Evolutionary conservation across 2,888 invertebrate species (phyloP).

Genomic region (Drosophila silvestris): DNA sequence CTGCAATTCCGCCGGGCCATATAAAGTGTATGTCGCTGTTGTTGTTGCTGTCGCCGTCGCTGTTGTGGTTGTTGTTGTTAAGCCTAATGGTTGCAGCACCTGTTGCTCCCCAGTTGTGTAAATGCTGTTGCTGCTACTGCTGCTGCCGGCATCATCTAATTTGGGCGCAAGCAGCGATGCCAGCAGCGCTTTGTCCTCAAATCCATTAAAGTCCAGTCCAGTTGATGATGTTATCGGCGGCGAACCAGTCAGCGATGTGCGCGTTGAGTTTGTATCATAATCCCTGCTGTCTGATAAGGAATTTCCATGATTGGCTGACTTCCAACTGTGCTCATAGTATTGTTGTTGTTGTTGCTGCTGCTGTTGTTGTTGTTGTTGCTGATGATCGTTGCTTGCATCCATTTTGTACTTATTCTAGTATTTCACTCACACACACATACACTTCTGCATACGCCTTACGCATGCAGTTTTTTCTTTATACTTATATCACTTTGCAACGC

Average conservation of each 20-base stretch:
- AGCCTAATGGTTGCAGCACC: conserved; percentile 82
- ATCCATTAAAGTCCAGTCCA: conserved; percentile 56
- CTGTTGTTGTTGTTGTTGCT: conserved; percentile 42
- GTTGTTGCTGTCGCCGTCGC: conserved; percentile 41
- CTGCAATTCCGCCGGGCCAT: conserved; percentile 35
- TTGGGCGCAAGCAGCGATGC: conserved; percentile 63
- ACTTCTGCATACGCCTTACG: conserved; percentile 42
- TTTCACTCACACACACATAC: conserved; percentile 49
- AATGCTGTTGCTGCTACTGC: conserved; percentile 39
- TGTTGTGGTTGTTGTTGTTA: conserved; percentile 67
- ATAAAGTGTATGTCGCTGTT: conserved; percentile 61
- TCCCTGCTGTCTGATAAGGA: conserved; percentile 77
- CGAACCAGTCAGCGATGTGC: conserved; percentile 68
- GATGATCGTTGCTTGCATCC: conserved; percentile 58
- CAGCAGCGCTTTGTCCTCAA: conserved; percentile 64
- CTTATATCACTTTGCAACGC: conserved; percentile 64
- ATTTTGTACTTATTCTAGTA: conserved; percentile 61
- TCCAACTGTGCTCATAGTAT: conserved; percentile 59
- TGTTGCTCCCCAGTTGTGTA: conserved; percentile 75
- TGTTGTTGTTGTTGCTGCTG: conserved; percentile 40
- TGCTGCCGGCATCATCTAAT: conserved; percentile 40
- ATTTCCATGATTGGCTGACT: conserved; percentile 62
- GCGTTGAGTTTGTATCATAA: conserved; percentile 77
- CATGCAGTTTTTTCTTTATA: conserved; percentile 60
- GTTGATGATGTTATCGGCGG: conserved; percentile 61